Evolutionary conservation across 2,113 vertebrate species (phyloP), one percentile per base, ranked within the genome.

Genomic region (Planiliza haematocheilus): DNA sequence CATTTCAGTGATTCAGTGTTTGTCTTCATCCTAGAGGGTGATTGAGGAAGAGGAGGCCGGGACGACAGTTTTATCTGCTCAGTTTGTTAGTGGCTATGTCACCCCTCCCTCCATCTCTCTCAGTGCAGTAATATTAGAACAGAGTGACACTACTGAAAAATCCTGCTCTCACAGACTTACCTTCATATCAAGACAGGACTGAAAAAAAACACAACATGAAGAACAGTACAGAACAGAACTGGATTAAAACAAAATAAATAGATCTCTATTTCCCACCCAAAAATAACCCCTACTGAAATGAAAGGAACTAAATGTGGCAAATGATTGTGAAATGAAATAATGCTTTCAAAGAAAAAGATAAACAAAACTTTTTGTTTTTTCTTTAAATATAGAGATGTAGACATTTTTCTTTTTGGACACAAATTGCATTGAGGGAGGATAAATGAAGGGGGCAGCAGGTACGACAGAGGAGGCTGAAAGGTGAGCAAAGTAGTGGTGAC

Each of bases 351-450:
- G 73, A 73, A 85, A 85, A 79, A 83, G 60, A 85, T 60, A 64
- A 86, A 84, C 52, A 74, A 20, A 73, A 64, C 68, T 86, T 63
- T 70, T 73, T 77, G n/a, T 84, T 83, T 93, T 86, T 91, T 86
- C 78, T 91, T 93, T 91, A 89, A 93, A 93, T 93, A 93, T 89
- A 92, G 77, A 89, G 81, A 93, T 89, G 92, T 90, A 86, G 86
- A 91, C 83, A 83, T 84, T 89, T 90, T 86, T 85, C 62, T 81
- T 82, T 81, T 88, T 86, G 72, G 84, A 89, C 79, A 93, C 88
- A 89, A 88, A 90, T 51, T 79, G 86, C 87, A 88, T 88, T 82
- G 81, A 50, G 50, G 64, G 79, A 62, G 49, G 41, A 62, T 61
- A 77, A 65, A 72, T 79, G 56, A 74, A 37, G 74, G 84, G 78